Conservation (phyloP, 2,888 invertebrate species). For the Pristionchus fissidentatus region DNA sequence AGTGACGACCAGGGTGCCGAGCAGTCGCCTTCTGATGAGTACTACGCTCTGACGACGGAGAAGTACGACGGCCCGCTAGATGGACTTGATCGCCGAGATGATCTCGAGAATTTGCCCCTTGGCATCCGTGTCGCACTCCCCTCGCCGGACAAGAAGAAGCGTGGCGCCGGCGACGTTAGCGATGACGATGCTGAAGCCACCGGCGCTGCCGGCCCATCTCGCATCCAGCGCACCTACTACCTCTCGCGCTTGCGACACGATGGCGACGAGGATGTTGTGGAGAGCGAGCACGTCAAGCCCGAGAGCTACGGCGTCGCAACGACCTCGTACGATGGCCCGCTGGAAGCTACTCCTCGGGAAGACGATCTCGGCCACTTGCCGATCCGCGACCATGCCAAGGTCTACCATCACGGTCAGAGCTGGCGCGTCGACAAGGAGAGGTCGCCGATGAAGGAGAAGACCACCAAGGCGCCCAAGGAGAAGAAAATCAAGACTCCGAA, state of each 20-base stretch:
- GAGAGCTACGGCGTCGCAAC: constrained; percentile 18
- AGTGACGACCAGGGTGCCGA: constrained; percentile 5
- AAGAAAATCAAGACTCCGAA: constrained; percentile 21
- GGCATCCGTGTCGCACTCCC: constrained; percentile 27
- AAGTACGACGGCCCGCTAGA: constrained; percentile 36
- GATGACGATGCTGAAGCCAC: neutral
- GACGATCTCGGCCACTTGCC: constrained; percentile 40
- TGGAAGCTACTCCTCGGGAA: constrained; percentile 41
- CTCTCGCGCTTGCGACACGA: constrained; percentile 3
- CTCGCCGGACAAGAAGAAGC: constrained; percentile 13
- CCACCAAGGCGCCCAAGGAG: constrained; percentile 23
- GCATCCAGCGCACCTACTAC: constrained; percentile 25
- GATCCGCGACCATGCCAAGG: constrained; percentile 17
- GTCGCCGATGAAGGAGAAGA: neutral
- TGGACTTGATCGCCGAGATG: constrained; percentile 32
- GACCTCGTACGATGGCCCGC: constrained; percentile 26
- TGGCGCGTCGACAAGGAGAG: constrained; percentile 37
- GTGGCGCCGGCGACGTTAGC: neutral
- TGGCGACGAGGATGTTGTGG: constrained; percentile 34
- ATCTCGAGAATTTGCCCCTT: constrained; percentile 36
- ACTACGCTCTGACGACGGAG: constrained; percentile 9
- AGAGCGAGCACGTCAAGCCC: constrained; percentile 27
- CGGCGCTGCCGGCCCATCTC: constrained; percentile 32
- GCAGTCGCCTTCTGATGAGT: constrained; percentile 26
- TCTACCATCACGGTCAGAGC: constrained; percentile 37